These are phyloP conservation scores for Peromyscus eremicus DNA, from an alignment of 2,797 vertebrate species.

Conservation along the genomic window DNA sequence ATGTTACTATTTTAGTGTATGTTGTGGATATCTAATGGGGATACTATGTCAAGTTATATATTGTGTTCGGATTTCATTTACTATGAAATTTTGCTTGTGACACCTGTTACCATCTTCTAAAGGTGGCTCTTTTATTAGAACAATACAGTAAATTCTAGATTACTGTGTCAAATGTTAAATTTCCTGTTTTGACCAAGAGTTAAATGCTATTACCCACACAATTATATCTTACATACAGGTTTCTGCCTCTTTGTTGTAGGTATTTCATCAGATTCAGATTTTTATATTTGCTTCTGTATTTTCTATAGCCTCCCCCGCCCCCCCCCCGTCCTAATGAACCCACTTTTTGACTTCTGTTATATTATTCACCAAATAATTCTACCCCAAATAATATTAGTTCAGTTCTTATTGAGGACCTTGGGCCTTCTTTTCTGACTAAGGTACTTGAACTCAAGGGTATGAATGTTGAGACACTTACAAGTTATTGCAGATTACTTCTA, in stretches of 20 bases:
- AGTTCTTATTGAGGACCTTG: neutral
- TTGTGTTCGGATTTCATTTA: neutral
- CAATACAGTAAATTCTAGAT: conserved; percentile 19
- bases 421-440: neutral
- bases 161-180: neutral
- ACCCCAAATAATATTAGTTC: neutral
- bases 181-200: neutral
- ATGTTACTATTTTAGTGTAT: neutral
- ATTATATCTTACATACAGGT: neutral
- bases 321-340: neutral
- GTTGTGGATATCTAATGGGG: neutral
- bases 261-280: neutral
- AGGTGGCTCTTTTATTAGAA: neutral
- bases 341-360: neutral
- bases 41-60: neutral
- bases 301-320: neutral
- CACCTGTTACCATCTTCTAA: neutral
- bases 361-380: neutral
- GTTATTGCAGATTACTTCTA: neutral
- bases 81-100: neutral
- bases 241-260: neutral
- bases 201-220: neutral
- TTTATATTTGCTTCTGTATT: neutral
- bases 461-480: neutral
- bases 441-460: neutral